Base-by-base conservation (phyloP, 2,888 invertebrate species). In the Octonoba sinensis region DNA sequence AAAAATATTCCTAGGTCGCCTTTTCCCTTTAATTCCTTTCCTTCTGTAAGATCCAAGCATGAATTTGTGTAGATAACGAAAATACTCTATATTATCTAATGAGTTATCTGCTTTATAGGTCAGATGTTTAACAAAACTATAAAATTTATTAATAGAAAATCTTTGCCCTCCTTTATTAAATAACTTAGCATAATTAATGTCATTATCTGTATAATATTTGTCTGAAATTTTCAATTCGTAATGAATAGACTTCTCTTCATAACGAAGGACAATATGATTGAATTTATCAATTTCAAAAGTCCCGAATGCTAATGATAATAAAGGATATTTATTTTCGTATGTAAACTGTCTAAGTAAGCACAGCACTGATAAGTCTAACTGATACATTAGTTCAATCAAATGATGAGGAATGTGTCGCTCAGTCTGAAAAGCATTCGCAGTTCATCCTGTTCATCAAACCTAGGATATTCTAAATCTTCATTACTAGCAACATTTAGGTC, bases 261-360 rank as follows among this genome's bases (percentile, higher is more conserved):
- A 62, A 18, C 51, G 62, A 36, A 72, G 72, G 8, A 62, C 62
- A 51, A 72, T 57, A 56, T 69, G 6, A 36, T 18, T 62, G 27
- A 62, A 72, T 51, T 72, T 62, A 72, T 72, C 27, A 62, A 49
- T 72, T 62, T 27, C 72, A 51, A 62, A 62, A 72, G 27, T 20
- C 62, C n/a, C 49, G 27, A 72, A 72, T 27, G 49, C 15, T 47
- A 62, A 51, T 72, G 62, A 72, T 27, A 72, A 62, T 49, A 13
- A 72, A 62, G 72, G 47, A 51, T 72, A 72, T 62, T 72, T 60
- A 72, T 72, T 6, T 51, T 72, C 62, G 62, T 62, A 72, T 13
- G n/a, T 51, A 72, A 51, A 72, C 54, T 73, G 62, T 73, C 64
- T 62, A 73, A 73, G 62, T 64, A 54, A 72, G 64, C 49, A 72